Evolutionary conservation across 2,888 invertebrate species (phyloP), one percentile per base, ranked within the genome.

Genomic region (Eupithecia centaureata): DNA sequence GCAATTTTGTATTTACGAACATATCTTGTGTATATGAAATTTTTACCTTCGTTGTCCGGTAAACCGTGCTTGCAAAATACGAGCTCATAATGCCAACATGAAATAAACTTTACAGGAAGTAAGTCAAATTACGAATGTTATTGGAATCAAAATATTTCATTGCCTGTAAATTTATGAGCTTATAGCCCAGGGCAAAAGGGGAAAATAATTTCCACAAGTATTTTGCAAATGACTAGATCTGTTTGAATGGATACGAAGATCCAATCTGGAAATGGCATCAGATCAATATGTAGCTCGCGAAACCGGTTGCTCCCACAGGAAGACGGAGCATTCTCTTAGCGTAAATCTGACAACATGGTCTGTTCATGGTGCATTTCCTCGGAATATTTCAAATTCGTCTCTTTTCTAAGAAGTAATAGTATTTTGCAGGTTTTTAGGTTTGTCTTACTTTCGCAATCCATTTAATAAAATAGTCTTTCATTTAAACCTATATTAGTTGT

Each of bases 271-370:
- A 76, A 73, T 74, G 71, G 68, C 73, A 68, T 73, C 66, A 65
- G 70, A 73, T 73, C 73, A 68, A 76, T 75, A 71, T 70, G 67
- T 66, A 66, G 63, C 64, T 57, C 58, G 61, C 32, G 56, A 61
- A 72, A 62, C 61, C 59, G 30, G 58, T 59, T 25, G 63, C 67
- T 71, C 72, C 72, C 69, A 61, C 65, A 60, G 68, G 67, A 73
- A 70, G 69, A 71, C 58, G 56, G 67, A 67, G 69, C 70, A 64
- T 61, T 64, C 62, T 60, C 35, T 73, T 70, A 67, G 56, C 69
- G 73, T 73, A 73, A 73, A 69, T 72, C 69, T 71, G 74, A 71
- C 67, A 68, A 70, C 74, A 64, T 71, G 73, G 70, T 72, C 70
- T 67, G 63, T 59, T 67, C 57, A 52, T 68, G 68, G 64, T 51